These are phyloP conservation scores for Dryobota labecula DNA, from an alignment of 2,888 invertebrate genomes.

Conservation along the genomic window DNA sequence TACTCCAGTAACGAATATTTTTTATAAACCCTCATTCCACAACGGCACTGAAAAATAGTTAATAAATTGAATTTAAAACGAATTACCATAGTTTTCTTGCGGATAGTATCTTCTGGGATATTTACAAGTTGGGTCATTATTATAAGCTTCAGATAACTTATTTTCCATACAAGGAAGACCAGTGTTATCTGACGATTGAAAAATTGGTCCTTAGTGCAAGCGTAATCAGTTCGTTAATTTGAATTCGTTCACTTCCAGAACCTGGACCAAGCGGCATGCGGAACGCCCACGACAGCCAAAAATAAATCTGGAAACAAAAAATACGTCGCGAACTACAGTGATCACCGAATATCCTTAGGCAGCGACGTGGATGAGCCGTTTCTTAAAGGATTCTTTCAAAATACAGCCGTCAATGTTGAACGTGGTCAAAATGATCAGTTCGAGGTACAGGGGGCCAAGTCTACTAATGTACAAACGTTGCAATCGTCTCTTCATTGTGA, in stretches of 20 bases:
- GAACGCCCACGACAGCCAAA: too few species aligned
- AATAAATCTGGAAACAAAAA: too few species aligned
- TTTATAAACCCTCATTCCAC: background rate
- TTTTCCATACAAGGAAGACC: too few species aligned
- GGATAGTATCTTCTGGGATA: too few species aligned
- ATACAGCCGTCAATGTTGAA: background rate
- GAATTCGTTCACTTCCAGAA: background rate
- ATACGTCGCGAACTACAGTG: background rate
- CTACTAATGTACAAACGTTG: too few species aligned
- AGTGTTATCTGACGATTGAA: background rate
- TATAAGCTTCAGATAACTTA: too few species aligned
- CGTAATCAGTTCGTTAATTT: constrained; percentile 2
- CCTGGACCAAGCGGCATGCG: background rate
- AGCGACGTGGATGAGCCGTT: too few species aligned
- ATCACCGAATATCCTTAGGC: background rate
- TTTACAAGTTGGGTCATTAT: background rate
- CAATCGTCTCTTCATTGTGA: too few species aligned
- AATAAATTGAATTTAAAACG: background rate
- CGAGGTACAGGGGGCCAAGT: too few species aligned
- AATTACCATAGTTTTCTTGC: background rate
- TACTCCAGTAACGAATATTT: background rate
- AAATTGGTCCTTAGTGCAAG: background rate
- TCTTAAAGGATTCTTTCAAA: background rate
- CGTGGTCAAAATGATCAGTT: background rate
- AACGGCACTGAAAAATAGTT: background rate